Evolutionary conservation across 2,797 vertebrate species (phyloP), one percentile per base, ranked within the genome.

Genomic region (Gymnocypris eckloni): DNA sequence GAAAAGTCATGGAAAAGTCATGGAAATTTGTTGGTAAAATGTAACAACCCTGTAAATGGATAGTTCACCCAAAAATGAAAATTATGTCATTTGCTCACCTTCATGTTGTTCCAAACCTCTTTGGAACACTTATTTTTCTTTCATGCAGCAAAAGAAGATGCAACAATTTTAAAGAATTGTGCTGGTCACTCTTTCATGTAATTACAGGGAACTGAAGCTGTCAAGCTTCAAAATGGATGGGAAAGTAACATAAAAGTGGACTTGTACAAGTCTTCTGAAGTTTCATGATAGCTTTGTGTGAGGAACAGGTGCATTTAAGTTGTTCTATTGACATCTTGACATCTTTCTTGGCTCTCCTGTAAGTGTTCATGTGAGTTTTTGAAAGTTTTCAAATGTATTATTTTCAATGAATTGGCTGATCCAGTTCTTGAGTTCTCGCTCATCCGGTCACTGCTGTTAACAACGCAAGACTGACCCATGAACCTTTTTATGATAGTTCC

Each of bases 181-280:
- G 76, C 37, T 43, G 37, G 54, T 78, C 22, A 22, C 76, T 43
- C 22, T 61, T 41, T 41, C 22, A 6, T 61, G 76, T 78, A 78
- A 78, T 61, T 61, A 16, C 76, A 59, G 37, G 37, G 13, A 78
- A 61, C 37, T 16, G 37, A 10, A 16, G 54, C 76, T 61, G 18
- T 16, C 76, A 43, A 78, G 52, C 52, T 59, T 78, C 20, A 41
- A 41, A 78, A 78, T 41, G 52, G 52, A 41, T 16, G 54, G 22
- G n/a, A 78, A 43, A 25, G 76, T 78, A 59, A 22, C 20, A 37
- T 41, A 41, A 54, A 76, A 59, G 75, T 70, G 67, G 39, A 70
- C 67, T 70, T 41, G 67, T 43, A 43, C 43, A 43, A 43, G 28
- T 67, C 6, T 67, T 67, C 64, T 16, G 6, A 43, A 5, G 37